Base-by-base conservation (phyloP, 23 tunicate genomes). In the Trididemnum clinides region DNA sequence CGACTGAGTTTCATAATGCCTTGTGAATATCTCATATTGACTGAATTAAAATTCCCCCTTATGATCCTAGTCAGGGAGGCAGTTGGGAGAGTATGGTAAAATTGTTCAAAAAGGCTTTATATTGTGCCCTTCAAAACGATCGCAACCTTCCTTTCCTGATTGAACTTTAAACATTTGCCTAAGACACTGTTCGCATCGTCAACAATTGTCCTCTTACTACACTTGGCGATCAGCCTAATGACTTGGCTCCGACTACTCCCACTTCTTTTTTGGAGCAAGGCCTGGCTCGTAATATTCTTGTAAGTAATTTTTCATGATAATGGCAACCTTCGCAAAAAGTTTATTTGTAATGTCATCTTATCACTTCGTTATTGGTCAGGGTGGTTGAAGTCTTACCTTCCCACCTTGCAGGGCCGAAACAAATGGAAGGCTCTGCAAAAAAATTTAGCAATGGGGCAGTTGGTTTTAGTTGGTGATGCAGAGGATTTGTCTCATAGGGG, bases 141-240 rank as follows among this genome's bases (percentile, higher is more conserved):
- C 4, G 12, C 6, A 6, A 21, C 31, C 28, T 3, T 19, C 80
- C 80, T n/a, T 20, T 1, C 25, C 28, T 73, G 6, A 38, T 38
- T 39, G 57, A 73, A 79, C 71, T 79, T 5, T 35, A 26, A 15
- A 79, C 84, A 0, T 84, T 26, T 32, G 18, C 50, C 28, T 18
- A 18, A 26, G 33, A 29, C 29, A 27, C 49, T 5, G 87, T 64
- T 10, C 18, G 65, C 10, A 84, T 84, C 28, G 57, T 71, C 4
- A 84, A 84, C 39, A 37, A 84, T 22, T 57, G 86, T 7, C 79
- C 86, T 0, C 28, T 82, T 0, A 82, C 57, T 20, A 20, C 63
- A 15, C 23, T 71, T 26, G 72, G 80, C 1, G 81, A 84, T 23
- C 57, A 84, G 37, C 84, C 87, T 0, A 50, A 33, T 6, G 81